Percentiles rank a stretch among this genome's conserved stretches.
Conservation (phyloP, 1,140 invertebrate species). For the Sycobia sp. region DNA sequence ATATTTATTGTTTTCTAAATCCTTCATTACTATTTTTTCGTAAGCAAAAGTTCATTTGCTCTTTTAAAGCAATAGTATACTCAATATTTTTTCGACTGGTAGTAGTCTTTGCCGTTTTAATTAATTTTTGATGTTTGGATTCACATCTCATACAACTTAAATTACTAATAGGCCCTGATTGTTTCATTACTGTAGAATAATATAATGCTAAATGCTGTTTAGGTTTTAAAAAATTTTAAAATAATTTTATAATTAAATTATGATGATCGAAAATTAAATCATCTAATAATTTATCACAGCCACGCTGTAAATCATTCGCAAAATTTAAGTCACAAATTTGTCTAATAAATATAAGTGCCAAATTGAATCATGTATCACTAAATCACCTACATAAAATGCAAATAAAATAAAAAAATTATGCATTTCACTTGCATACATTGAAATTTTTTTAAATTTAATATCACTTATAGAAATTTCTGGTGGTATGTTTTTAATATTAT, state of each 20-base stretch:
- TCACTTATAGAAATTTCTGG: background rate
- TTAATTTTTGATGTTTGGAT: background rate
- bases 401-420: background rate
- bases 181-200: background rate
- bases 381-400: background rate
- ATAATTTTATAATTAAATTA: background rate
- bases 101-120: background rate
- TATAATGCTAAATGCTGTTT: background rate
- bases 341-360: background rate
- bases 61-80: no score
- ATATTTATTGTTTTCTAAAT: no score
- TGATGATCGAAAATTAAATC: no score
- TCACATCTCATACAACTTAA: background rate
- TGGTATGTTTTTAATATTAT: background rate
- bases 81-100: background rate
- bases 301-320: background rate
- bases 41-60: no score
- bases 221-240: background rate
- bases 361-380: background rate
- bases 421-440: background rate
- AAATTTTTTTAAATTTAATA: background rate
- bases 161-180: background rate
- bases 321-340: background rate
- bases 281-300: background rate
- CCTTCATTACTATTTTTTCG: no score